These are phyloP conservation scores for Zeugodacus cucurbitae DNA, from an alignment of 1,140 invertebrate species.

Conservation along the genomic window DNA sequence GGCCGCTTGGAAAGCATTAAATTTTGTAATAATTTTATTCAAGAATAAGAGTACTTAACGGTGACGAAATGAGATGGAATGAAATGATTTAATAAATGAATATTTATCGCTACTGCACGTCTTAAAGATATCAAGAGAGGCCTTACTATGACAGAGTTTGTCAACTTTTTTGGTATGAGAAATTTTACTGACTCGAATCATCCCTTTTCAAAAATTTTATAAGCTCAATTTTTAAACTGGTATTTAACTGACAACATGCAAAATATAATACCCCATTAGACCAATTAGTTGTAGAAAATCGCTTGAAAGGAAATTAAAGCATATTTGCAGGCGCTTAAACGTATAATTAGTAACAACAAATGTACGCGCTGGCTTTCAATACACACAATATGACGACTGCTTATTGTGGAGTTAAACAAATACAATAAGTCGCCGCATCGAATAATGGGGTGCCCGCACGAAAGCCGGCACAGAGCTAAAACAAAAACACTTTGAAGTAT, in stretches of 20 bases:
- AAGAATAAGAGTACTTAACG: too few relatives aligned
- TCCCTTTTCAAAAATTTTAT: not conserved
- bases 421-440: not conserved
- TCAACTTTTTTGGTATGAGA: too few relatives aligned
- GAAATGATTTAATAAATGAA: too few relatives aligned
- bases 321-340: slow-evolving; percentile 12
- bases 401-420: not conserved
- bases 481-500: not conserved
- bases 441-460: too few relatives aligned
- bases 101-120: too few relatives aligned
- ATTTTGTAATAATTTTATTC: too few relatives aligned
- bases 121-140: too few relatives aligned
- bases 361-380: not conserved
- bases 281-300: not conserved
- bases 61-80: too few relatives aligned
- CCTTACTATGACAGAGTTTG: too few relatives aligned
- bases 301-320: not conserved
- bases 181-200: not conserved
- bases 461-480: not conserved
- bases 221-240: not conserved
- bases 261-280: not conserved
- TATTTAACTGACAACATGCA: not conserved
- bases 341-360: not conserved
- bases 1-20: too few relatives aligned
- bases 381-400: not conserved